These are phyloP conservation scores for Candidula unifasciata DNA, from an alignment of 2,888 invertebrate species.

Conservation along the genomic window DNA sequence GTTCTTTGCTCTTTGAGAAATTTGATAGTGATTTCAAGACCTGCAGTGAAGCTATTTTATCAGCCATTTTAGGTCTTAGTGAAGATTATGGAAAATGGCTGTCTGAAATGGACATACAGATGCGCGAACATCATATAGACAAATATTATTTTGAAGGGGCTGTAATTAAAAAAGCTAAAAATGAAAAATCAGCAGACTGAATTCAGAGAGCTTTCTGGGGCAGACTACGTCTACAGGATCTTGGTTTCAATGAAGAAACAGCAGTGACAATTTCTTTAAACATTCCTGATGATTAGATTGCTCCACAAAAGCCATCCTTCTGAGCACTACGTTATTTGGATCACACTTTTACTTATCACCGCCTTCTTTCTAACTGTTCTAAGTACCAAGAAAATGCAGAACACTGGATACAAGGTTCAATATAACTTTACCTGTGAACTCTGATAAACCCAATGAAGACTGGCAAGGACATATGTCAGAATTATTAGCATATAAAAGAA, in stretches of 20 bases:
- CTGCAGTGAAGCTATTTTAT: background rate
- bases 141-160: background rate
- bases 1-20: background rate
- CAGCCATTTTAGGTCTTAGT: background rate
- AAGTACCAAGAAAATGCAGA: no score
- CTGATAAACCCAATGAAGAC: no score
- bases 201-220: background rate
- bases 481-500: no score
- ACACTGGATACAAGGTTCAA: no score
- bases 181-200: background rate
- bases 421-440: no score
- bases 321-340: no score
- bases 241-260: background rate
- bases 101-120: background rate
- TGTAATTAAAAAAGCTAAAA: background rate
- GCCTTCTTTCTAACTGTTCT: no score
- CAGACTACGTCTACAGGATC: background rate
- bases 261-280: background rate
- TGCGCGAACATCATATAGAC: background rate
- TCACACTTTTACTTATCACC: no score
- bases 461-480: no score
- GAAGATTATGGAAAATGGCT: background rate
- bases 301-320: no score
- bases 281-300: no score
- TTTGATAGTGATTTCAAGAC: background rate